phyloP scores from a whole-genome alignment of 2,113 vertebrate species.

The Gopherus evgoodei region DNA sequence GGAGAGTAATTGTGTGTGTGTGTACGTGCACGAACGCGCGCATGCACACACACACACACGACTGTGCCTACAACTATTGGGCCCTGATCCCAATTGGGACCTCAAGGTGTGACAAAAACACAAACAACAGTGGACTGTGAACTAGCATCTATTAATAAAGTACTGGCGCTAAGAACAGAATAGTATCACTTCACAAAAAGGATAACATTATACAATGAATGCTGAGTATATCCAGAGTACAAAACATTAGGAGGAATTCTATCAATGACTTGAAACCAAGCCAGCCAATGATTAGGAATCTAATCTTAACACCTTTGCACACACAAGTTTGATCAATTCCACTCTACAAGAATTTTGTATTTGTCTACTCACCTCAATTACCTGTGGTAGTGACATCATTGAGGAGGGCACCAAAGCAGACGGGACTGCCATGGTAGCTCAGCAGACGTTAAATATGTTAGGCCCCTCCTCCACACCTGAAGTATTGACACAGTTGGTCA shows the following conservation, averaged over 20 bases:
- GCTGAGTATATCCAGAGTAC: not conserved
- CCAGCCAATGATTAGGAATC: not conserved
- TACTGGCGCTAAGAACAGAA: not conserved
- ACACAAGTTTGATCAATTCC: not conserved
- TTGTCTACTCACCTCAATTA: constrained; percentile 69
- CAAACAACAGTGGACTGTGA: not conserved
- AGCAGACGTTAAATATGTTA: not conserved
- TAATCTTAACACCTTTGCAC: not conserved
- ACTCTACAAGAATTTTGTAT: fast-evolving
- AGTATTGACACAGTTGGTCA: constrained; percentile 49
- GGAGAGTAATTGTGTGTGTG: not conserved
- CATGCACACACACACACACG: no score
- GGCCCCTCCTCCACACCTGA: constrained; percentile 15
- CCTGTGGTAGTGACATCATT: constrained; percentile 74
- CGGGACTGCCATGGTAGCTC: constrained; percentile 68
- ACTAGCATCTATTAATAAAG: not conserved
- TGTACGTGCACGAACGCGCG: no score
- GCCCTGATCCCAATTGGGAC: not conserved
- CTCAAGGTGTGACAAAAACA: not conserved
- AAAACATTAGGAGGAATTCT: not conserved
- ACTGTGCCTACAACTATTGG: not conserved
- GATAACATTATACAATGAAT: not conserved
- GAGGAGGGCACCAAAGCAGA: constrained; percentile 62
- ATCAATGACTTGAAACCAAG: not conserved
- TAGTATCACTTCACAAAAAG: not conserved